phyloP scores from a whole-genome alignment of 30 jellyfish, hydroid and myxozoan species.

The Clytia hemisphaerica region DNA sequence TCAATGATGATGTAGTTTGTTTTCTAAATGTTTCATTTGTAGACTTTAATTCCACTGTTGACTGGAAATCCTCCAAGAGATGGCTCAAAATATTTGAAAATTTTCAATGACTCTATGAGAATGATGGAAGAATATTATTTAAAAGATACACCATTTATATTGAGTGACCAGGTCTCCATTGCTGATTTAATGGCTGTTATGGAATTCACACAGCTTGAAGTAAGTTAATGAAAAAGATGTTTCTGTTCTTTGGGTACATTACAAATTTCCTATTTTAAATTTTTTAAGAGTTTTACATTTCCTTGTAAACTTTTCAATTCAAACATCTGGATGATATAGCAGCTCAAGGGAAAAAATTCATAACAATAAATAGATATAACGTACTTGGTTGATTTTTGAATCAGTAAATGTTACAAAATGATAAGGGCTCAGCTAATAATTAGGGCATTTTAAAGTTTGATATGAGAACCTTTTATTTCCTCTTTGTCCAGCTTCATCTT shows the following conservation, averaged over 20 bases:
- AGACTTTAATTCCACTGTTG: constrained; percentile 57
- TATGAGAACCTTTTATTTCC: too few relatives aligned
- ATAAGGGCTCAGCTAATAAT: too few relatives aligned
- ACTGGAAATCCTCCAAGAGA: constrained; percentile 73
- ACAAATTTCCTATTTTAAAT: background rate
- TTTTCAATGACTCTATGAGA: constrained; percentile 18
- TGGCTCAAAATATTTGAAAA: constrained; percentile 2
- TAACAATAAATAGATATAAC: too few relatives aligned
- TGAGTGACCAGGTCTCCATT: constrained; percentile 63
- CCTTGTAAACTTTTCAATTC: too few relatives aligned
- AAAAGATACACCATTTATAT: constrained; percentile 44
- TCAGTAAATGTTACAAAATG: too few relatives aligned
- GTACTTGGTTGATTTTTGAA: too few relatives aligned
- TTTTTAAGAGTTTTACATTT: background rate
- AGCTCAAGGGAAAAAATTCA: too few relatives aligned
- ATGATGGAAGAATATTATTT: constrained; percentile 56
- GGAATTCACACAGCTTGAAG: constrained; percentile 73
- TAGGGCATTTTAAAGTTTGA: too few relatives aligned
- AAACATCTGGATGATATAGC: too few relatives aligned
- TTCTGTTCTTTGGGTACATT: background rate
- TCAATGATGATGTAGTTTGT: background rate
- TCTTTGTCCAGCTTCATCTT: too few relatives aligned
- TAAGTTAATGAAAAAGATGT: background rate
- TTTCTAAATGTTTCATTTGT: background rate
- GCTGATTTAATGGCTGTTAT: constrained; percentile 80